Conservation (phyloP, 1,140 invertebrate species). For the Halesus radiatus region DNA sequence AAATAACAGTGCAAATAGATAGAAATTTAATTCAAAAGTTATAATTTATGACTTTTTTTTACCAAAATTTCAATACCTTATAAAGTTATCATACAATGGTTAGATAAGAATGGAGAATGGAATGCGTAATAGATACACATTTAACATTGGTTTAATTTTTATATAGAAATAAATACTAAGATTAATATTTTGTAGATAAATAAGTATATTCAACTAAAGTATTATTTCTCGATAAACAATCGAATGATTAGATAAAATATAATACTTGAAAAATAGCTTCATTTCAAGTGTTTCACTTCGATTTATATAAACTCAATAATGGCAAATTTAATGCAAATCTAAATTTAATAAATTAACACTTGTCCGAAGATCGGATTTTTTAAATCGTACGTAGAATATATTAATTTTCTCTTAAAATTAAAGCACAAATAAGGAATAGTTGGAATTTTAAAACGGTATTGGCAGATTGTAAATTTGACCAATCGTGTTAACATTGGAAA, state of each 20-base stretch:
- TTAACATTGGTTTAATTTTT: too few species aligned
- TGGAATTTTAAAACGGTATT: conserved; percentile 9
- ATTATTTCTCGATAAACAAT: too few species aligned
- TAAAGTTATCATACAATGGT: too few species aligned
- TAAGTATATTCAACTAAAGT: too few species aligned
- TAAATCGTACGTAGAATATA: conserved; percentile 17
- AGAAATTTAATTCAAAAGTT: too few species aligned
- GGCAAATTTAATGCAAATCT: conserved; percentile 31
- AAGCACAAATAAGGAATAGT: conserved; percentile 12
- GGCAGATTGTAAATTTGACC: background rate
- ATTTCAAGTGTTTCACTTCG: background rate
- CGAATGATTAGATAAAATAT: conserved; percentile 31
- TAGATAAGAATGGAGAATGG: too few species aligned
- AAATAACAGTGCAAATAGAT: too few species aligned
- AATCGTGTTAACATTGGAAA: conserved; percentile 12
- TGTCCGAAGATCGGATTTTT: conserved; percentile 17
- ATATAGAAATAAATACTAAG: too few species aligned
- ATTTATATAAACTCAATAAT: conserved; percentile 21
- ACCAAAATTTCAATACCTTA: too few species aligned
- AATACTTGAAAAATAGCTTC: conserved; percentile 12
- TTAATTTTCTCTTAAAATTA: conserved; percentile 37
- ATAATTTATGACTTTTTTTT: too few species aligned
- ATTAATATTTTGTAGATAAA: too few species aligned
- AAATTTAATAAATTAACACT: conserved; percentile 6
- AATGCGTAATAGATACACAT: too few species aligned